A percentile compares a stretch with the other conserved stretches of the same genome.
Conservation (phyloP, 2,888 invertebrate species). For the Apamea anceps region DNA sequence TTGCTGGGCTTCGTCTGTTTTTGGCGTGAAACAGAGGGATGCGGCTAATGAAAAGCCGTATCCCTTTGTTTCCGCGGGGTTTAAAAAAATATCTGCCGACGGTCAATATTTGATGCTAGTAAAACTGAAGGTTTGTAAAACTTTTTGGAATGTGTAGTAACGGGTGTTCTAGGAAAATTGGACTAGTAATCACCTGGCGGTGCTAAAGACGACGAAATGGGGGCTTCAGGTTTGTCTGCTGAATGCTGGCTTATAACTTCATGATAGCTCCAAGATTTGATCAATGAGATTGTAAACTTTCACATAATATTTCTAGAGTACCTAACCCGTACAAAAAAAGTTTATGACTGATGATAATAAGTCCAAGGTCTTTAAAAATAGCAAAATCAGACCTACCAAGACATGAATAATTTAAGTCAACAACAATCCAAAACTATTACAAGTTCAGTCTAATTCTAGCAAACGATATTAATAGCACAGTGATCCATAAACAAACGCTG, state of each 20-base stretch:
- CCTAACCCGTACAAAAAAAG: neutral
- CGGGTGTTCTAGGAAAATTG: neutral
- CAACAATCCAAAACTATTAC: slow-evolving; percentile 61
- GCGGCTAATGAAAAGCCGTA: too few relatives aligned
- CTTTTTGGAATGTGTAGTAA: neutral
- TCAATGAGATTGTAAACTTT: neutral
- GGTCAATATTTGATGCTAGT: neutral
- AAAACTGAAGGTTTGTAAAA: neutral
- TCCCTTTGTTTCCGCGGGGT: neutral
- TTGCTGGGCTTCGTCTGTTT: too few relatives aligned
- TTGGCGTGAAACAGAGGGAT: too few relatives aligned
- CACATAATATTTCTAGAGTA: neutral
- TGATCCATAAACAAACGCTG: slow-evolving; percentile 81
- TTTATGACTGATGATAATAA: neutral
- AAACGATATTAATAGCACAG: slow-evolving; percentile 69
- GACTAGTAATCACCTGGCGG: neutral
- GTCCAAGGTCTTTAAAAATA: slow-evolving; percentile 17
- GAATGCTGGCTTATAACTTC: neutral
- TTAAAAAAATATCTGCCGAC: neutral
- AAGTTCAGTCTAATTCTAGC: slow-evolving; percentile 72
- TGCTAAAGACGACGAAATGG: neutral
- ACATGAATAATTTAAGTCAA: slow-evolving; percentile 22
- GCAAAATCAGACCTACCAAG: neutral
- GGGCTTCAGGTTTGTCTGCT: neutral
- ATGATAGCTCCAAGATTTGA: neutral